These are phyloP conservation scores for Pampus argenteus DNA, from an alignment of 2,797 vertebrate genomes.

Conservation along the genomic window DNA sequence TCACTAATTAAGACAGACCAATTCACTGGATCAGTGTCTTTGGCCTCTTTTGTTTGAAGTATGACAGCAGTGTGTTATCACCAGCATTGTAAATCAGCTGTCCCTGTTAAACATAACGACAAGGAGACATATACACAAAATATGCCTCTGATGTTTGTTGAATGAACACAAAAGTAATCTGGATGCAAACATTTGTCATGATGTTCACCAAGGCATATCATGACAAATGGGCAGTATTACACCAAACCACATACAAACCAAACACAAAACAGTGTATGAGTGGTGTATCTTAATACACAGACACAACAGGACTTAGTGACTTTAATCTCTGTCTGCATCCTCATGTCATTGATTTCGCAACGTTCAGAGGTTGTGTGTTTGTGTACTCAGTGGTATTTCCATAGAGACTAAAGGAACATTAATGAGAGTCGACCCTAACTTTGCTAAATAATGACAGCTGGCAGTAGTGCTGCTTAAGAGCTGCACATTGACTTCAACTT, in stretches of 20 bases:
- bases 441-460: slow-evolving; percentile 39
- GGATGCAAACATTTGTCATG: slow-evolving; percentile 55
- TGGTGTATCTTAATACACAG: slow-evolving; percentile 4
- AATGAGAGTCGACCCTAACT: slow-evolving; percentile 47
- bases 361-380: too few relatives aligned
- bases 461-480: slow-evolving; percentile 3
- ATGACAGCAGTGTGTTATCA: slow-evolving; percentile 42
- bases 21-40: slow-evolving; percentile 45
- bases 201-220: too few relatives aligned
- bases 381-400: slow-evolving; percentile 39
- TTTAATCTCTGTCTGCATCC: not conserved
- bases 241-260: slow-evolving; percentile 30
- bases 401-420: slow-evolving; percentile 12
- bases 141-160: slow-evolving; percentile 59
- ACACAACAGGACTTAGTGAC: not conserved
- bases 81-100: slow-evolving; percentile 62
- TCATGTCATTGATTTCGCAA: not conserved
- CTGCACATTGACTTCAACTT: slow-evolving; percentile 11
- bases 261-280: slow-evolving; percentile 23
- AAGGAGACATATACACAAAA: slow-evolving; percentile 28
- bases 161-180: slow-evolving; percentile 56
- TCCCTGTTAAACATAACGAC: slow-evolving; percentile 50
- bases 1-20: slow-evolving; percentile 39
- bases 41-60: slow-evolving; percentile 59
- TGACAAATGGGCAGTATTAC: slow-evolving; percentile 13